Conservation (phyloP, 1,140 invertebrate genomes). For the Ceratina calcarata region DNA sequence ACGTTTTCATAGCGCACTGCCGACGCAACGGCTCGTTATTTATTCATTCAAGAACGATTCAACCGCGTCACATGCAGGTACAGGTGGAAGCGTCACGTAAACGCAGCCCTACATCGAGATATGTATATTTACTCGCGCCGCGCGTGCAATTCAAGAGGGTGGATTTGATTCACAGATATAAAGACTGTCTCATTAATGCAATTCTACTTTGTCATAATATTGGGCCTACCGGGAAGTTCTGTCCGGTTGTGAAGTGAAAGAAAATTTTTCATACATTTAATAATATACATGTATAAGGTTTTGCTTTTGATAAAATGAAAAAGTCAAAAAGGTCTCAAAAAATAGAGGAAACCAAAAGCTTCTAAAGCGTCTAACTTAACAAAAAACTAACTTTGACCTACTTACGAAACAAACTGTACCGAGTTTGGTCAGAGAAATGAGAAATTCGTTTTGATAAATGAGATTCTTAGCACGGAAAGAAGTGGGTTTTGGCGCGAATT, state of each 20-base stretch:
- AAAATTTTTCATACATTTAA: too few relatives aligned
- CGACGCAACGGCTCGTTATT: neutral
- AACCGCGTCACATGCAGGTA: neutral
- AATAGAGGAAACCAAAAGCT: neutral
- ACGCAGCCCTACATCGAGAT: neutral
- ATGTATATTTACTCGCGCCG: neutral
- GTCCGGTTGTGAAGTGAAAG: too few relatives aligned
- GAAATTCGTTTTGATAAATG: too few relatives aligned
- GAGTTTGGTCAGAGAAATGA: too few relatives aligned
- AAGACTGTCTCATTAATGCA: neutral
- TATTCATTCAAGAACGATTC: constrained; percentile 4
- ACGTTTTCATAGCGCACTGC: neutral
- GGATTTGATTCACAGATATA: constrained; percentile 1
- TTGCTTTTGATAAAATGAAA: neutral
- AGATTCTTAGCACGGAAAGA: neutral
- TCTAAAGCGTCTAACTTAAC: neutral
- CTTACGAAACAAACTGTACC: too few relatives aligned
- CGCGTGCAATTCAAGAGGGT: neutral
- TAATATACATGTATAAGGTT: too few relatives aligned
- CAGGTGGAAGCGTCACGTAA: neutral
- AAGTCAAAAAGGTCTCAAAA: neutral
- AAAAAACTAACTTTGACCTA: neutral
- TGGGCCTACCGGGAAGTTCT: too few relatives aligned
- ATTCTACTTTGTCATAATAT: too few relatives aligned
- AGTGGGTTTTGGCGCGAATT: neutral